A percentile compares a stretch with the other conserved stretches of the same genome.
Evolutionary conservation across 2,113 vertebrate species (phyloP).

Genomic region (Coracopsis vasa): DNA sequence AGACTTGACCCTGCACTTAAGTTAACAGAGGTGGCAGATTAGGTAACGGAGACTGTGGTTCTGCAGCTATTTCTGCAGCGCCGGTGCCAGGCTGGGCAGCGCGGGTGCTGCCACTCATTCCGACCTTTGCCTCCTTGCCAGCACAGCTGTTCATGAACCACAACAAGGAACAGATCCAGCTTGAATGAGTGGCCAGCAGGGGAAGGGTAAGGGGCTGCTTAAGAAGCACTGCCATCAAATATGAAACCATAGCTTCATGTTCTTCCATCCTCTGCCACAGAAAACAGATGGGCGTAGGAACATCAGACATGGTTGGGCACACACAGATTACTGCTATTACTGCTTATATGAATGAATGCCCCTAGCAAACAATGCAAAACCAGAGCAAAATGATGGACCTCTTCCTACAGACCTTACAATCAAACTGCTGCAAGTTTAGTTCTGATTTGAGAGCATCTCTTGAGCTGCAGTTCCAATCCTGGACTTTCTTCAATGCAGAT

Average conservation of each 20-base stretch:
- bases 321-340: neutral
- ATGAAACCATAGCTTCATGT: neutral
- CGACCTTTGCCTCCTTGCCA: conserved; percentile 40
- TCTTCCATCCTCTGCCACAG: neutral
- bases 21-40: conserved; percentile 24
- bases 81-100: conserved; percentile 24
- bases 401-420: neutral
- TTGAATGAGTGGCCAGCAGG: neutral
- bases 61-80: conserved; percentile 45
- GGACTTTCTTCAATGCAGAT: neutral
- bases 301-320: neutral
- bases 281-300: accelerated
- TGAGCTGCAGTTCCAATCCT: neutral
- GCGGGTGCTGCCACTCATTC: conserved; percentile 43
- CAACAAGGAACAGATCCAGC: neutral
- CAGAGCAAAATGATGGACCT: neutral
- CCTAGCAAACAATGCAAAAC: neutral
- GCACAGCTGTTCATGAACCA: conserved; percentile 47
- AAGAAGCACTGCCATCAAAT: neutral
- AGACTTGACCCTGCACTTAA: conserved; percentile 24
- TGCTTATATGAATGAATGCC: neutral
- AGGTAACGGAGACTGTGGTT: conserved; percentile 47
- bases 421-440: neutral
- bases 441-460: neutral
- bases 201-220: neutral